Evolutionary conservation across 2,888 invertebrate species (phyloP).

Genomic region (Microplitis manilae): DNA sequence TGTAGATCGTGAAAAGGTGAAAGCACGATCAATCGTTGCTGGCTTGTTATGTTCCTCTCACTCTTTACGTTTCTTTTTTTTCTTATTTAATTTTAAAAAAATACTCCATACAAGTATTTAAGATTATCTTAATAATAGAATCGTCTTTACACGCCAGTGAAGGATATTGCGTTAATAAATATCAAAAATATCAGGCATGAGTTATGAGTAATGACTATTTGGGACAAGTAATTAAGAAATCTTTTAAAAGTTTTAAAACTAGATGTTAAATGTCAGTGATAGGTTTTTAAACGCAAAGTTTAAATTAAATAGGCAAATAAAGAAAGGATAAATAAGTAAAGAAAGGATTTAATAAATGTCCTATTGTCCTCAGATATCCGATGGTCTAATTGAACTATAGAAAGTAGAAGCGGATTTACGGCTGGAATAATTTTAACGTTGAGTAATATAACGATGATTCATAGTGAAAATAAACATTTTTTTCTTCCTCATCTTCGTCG

Average conservation of each 20-base stretch:
- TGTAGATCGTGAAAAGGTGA: conserved; percentile 54
- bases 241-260: not conserved
- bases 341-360: not conserved
- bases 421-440: conserved; percentile 23
- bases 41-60: conserved; percentile 33
- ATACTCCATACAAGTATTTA: not conserved
- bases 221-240: not conserved
- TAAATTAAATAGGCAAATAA: no score
- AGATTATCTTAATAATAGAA: not conserved
- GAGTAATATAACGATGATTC: conserved; percentile 41
- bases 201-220: not conserved
- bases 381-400: conserved; percentile 20
- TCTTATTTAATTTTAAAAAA: conserved; percentile 24
- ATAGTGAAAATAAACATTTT: conserved; percentile 38
- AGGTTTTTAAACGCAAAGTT: no score
- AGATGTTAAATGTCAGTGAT: no score
- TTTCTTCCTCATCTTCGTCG: not conserved
- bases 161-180: conserved; percentile 5
- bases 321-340: not conserved
- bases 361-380: not conserved
- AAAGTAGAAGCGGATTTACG: conserved; percentile 31
- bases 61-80: conserved; percentile 20
- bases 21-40: conserved; percentile 51
- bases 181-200: not conserved
- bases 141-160: conserved; percentile 15